Conservation (phyloP, 2,113 vertebrate genomes). For the Hyla sarda region DNA sequence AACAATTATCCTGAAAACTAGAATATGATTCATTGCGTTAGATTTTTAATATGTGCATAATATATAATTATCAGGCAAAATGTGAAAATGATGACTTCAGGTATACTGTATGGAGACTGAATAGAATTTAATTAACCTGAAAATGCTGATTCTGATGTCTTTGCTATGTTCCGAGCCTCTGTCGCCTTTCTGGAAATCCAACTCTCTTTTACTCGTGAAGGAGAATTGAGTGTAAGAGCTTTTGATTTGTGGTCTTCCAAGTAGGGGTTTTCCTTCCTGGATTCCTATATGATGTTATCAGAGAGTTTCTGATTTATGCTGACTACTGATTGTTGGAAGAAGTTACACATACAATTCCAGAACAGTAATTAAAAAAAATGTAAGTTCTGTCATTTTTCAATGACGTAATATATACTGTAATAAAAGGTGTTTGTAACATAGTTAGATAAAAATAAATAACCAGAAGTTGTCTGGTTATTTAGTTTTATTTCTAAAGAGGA, state of each 20-base stretch:
- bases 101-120: slow-evolving; percentile 14
- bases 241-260: not conserved
- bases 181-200: not conserved
- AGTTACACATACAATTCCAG: not conserved
- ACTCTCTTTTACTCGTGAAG: not conserved
- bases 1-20: not conserved
- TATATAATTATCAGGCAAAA: not conserved
- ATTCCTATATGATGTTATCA: not conserved
- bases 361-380: not conserved
- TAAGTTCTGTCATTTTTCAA: not conserved
- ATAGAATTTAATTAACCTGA: slow-evolving; percentile 16
- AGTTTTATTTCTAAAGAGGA: too few species aligned
- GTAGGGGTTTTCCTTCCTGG: not conserved
- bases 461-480: too few species aligned
- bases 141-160: slow-evolving; percentile 8
- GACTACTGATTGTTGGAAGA: not conserved
- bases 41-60: not conserved
- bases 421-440: not conserved
- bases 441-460: too few species aligned
- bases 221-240: not conserved
- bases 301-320: not conserved
- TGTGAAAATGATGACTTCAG: not conserved
- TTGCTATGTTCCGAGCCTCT: not conserved
- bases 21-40: not conserved
- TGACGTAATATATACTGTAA: not conserved